Percentiles rank a stretch among this genome's conserved stretches.
phyloP scores from a whole-genome alignment of 2,113 vertebrate species.

The Taurulus bubalis region DNA sequence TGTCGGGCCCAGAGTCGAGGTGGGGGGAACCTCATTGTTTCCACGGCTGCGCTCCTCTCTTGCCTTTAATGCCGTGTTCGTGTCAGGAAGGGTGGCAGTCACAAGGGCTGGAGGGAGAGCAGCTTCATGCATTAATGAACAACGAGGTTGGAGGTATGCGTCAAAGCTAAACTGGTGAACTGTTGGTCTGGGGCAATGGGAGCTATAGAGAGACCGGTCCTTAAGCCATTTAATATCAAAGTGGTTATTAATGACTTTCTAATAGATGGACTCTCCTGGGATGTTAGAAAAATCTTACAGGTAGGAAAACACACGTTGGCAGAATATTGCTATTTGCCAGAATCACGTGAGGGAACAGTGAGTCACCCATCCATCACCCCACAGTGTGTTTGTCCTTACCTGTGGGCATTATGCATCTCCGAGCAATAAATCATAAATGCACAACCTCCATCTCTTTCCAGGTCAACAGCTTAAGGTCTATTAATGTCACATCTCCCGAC shows the following conservation, averaged over 20 bases:
- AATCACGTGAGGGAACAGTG: not conserved
- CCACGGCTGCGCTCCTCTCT: slow-evolving; percentile 53
- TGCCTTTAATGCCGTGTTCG: slow-evolving; percentile 62
- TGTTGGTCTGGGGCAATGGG: slow-evolving; percentile 45
- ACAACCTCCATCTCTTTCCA: slow-evolving; percentile 52
- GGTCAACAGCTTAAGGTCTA: slow-evolving; percentile 59
- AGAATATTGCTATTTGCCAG: not conserved
- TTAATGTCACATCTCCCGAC: slow-evolving; percentile 42
- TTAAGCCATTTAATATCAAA: slow-evolving; percentile 43
- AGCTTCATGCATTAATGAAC: slow-evolving; percentile 81
- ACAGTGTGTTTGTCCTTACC: slow-evolving; percentile 27
- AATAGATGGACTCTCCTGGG: slow-evolving; percentile 4
- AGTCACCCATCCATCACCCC: not conserved
- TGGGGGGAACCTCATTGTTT: slow-evolving; percentile 70
- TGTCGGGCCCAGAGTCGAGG: slow-evolving; percentile 33
- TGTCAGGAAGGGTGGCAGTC: slow-evolving; percentile 55
- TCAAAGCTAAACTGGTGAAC: slow-evolving; percentile 67
- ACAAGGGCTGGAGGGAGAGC: slow-evolving; percentile 59
- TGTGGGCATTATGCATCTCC: slow-evolving; percentile 30
- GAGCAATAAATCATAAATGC: slow-evolving; percentile 57
- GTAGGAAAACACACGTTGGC: not conserved
- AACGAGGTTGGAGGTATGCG: slow-evolving; percentile 72
- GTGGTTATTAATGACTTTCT: slow-evolving; percentile 44
- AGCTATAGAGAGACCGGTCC: slow-evolving; percentile 51
- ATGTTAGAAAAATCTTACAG: not conserved